A percentile compares a stretch with the other conserved stretches of the same genome.
phyloP scores from a whole-genome alignment of 2,888 invertebrate species.

The Dilophus febrilis region DNA sequence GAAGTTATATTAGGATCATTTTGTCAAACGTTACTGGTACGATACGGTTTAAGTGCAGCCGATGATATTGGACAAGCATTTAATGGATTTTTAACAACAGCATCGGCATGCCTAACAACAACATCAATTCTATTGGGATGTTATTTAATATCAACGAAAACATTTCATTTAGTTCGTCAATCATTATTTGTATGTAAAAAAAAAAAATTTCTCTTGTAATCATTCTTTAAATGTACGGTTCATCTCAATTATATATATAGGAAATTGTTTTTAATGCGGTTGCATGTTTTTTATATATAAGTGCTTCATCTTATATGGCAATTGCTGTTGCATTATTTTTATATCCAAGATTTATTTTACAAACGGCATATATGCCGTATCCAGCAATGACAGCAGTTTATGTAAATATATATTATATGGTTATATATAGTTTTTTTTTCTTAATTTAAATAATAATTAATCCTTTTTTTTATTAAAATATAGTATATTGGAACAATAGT shows the following conservation, averaged over 20 bases:
- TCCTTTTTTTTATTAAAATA: conserved; percentile 9
- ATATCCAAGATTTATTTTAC: conserved; percentile 52
- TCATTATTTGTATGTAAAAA: conserved; percentile 76
- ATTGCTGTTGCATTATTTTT: conserved; percentile 61
- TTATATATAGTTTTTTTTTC: neutral
- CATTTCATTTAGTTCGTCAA: conserved; percentile 56
- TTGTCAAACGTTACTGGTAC: conserved; percentile 63
- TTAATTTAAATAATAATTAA: too few relatives aligned
- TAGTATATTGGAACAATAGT: conserved; percentile 64
- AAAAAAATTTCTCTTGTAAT: too few relatives aligned
- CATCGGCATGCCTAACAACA: conserved; percentile 63
- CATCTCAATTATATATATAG: conserved; percentile 36
- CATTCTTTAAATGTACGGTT: too few relatives aligned
- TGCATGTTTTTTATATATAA: conserved; percentile 60
- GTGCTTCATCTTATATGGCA: conserved; percentile 63
- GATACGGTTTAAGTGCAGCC: conserved; percentile 59
- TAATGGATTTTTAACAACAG: conserved; percentile 63
- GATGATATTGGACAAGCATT: conserved; percentile 60
- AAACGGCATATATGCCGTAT: conserved; percentile 64
- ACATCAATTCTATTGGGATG: conserved; percentile 55
- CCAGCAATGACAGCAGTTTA: conserved; percentile 80
- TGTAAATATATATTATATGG: conserved; percentile 40
- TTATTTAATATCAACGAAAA: conserved; percentile 62
- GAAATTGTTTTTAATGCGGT: conserved; percentile 63
- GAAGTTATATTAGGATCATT: conserved; percentile 64